Conservation (phyloP, 2,113 vertebrate genomes). For the Gallinago jamesoni region DNA sequence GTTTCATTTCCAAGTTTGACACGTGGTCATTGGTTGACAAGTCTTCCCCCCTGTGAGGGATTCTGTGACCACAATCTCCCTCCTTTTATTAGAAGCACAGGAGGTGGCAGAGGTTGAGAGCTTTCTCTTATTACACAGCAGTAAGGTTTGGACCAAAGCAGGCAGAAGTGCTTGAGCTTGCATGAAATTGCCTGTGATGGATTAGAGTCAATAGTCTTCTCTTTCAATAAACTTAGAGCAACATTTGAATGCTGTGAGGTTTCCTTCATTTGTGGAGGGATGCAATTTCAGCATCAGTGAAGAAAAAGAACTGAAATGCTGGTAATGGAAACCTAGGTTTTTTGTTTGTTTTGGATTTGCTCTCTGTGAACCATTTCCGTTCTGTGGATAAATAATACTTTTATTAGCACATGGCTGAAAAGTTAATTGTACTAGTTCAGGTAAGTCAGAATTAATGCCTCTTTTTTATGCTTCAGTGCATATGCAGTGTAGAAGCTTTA, state of each 20-base stretch:
- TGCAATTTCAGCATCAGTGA: background rate
- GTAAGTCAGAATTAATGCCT: constrained; percentile 38
- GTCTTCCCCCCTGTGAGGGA: background rate
- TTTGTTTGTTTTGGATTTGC: background rate
- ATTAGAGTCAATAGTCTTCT: background rate
- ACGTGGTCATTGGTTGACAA: background rate
- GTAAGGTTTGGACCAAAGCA: background rate
- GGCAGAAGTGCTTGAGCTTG: background rate
- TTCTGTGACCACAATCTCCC: background rate
- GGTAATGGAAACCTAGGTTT: background rate
- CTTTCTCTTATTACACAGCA: background rate
- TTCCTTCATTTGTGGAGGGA: background rate
- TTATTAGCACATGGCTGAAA: background rate
- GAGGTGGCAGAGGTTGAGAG: background rate
- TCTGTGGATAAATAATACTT: background rate
- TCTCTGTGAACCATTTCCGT: background rate
- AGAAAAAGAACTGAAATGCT: background rate
- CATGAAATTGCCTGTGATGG: background rate
- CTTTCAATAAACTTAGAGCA: background rate
- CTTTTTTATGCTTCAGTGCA: background rate
- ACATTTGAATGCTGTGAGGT: background rate
- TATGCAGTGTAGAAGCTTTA: constrained; percentile 2
- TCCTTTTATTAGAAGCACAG: background rate
- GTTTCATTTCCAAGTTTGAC: background rate
- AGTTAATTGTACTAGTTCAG: constrained; percentile 21